A percentile compares a stretch with the other conserved stretches of the same genome.
Conservation (phyloP, 2,888 invertebrate genomes). For the Amphimallon solstitiale region DNA sequence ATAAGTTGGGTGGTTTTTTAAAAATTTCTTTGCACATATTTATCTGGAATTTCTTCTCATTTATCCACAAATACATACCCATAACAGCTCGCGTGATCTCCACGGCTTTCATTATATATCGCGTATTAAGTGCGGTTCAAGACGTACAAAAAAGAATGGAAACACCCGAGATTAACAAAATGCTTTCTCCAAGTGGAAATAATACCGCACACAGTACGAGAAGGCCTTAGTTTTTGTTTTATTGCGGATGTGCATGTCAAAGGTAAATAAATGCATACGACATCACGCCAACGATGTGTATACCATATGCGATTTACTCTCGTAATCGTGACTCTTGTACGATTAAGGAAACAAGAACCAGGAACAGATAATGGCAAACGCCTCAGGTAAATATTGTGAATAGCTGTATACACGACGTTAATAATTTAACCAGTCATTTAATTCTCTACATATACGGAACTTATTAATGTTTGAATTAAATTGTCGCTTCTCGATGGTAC, state of each 20-base stretch:
- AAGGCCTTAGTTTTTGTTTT: constrained; percentile 12
- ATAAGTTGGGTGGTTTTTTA: too few species aligned
- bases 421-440: not conserved
- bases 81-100: constrained; percentile 2
- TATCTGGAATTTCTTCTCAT: too few species aligned
- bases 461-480: not conserved
- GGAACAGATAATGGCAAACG: constrained; percentile 1
- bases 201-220: constrained; percentile 1
- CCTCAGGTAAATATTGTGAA: constrained; percentile 3
- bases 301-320: constrained; percentile 11
- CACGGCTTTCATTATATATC: constrained; percentile 6
- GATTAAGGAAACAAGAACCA: not conserved
- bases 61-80: too few species aligned
- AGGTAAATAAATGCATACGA: constrained; percentile 1
- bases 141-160: not conserved
- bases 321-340: constrained; percentile 6
- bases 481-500: not conserved
- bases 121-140: not conserved
- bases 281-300: not conserved
- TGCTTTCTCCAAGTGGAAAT: constrained; percentile 18
- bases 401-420: constrained; percentile 4
- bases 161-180: constrained; percentile 17
- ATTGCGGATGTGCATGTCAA: constrained; percentile 26
- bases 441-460: not conserved
- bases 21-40: too few species aligned